These are phyloP conservation scores for Cairina moschata DNA, from an alignment of 2,113 vertebrate genomes.

Conservation along the genomic window DNA sequence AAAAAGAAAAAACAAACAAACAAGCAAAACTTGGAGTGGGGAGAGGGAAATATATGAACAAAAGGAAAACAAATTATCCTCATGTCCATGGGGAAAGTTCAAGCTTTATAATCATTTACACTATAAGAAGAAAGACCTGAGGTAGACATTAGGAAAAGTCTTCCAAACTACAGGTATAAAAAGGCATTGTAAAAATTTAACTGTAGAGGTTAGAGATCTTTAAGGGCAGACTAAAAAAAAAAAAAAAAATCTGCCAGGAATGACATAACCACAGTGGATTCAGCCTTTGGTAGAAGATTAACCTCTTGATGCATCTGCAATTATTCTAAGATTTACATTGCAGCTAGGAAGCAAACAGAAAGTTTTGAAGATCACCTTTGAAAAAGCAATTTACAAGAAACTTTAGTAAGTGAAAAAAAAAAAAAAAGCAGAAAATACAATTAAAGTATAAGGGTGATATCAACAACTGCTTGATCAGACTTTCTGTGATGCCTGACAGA, in stretches of 20 bases:
- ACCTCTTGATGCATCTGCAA: not conserved
- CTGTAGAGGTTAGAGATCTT: not conserved
- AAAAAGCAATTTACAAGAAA: not conserved
- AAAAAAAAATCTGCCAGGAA: not conserved
- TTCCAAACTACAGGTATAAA: not conserved
- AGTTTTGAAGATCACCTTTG: not conserved
- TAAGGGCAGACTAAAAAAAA: not conserved
- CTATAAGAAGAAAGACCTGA: not conserved
- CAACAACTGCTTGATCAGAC: not conserved
- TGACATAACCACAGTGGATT: not conserved
- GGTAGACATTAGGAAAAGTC: not conserved
- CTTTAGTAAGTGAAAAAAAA: not conserved
- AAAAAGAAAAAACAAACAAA: not conserved
- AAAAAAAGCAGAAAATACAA: not conserved
- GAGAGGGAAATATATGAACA: not conserved
- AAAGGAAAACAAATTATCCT: not conserved
- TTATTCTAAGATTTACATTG: not conserved
- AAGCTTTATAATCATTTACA: not conserved
- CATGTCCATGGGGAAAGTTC: not conserved
- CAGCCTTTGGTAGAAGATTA: not conserved
- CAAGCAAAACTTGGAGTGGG: not conserved
- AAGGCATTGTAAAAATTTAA: not conserved
- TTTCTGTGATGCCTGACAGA: not conserved
- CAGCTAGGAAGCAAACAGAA: not conserved
- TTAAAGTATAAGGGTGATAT: not conserved